Evolutionary conservation across 2,888 invertebrate species (phyloP).

Genomic region (Xylocampa areola): DNA sequence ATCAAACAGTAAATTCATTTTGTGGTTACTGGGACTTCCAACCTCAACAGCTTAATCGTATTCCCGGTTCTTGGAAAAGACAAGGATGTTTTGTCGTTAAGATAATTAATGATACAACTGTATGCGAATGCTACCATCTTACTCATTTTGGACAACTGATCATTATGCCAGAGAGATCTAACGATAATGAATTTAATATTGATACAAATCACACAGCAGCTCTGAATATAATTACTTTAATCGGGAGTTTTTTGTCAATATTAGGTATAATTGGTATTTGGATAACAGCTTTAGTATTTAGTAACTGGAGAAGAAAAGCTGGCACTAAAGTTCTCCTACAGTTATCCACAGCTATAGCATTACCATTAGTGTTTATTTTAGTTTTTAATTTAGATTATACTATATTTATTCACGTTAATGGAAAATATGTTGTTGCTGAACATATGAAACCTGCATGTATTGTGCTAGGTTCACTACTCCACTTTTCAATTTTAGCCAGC

Average conservation of each 20-base stretch:
- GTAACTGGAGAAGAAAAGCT: conserved; percentile 90
- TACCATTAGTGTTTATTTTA: conserved; percentile 87
- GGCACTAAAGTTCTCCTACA: conserved; percentile 92
- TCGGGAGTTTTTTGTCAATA: conserved; percentile 90
- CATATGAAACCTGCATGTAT: conserved; percentile 83
- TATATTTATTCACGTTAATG: conserved; percentile 69
- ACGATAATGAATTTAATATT: conserved; percentile 47
- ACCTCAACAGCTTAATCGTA: conserved; percentile 53
- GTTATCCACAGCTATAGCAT: conserved; percentile 90
- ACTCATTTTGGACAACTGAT: conserved; percentile 91
- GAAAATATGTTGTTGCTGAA: conserved; percentile 62
- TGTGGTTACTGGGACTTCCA: conserved; percentile 91
- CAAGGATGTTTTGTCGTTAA: conserved; percentile 85
- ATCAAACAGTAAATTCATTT: conserved; percentile 61
- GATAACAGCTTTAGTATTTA: conserved; percentile 89
- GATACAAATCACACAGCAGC: conserved; percentile 75
- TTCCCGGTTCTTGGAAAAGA: conserved; percentile 87
- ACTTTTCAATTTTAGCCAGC: conserved; percentile 92
- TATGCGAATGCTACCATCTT: conserved; percentile 89
- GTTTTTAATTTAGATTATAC: conserved; percentile 76
- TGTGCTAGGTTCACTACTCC: conserved; percentile 90
- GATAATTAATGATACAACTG: conserved; percentile 66
- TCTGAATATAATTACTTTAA: conserved; percentile 89
- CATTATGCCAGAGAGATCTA: conserved; percentile 59
- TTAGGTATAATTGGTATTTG: conserved; percentile 90